Conservation (phyloP, 1,140 invertebrate genomes). For the Rhysida immarginata region DNA sequence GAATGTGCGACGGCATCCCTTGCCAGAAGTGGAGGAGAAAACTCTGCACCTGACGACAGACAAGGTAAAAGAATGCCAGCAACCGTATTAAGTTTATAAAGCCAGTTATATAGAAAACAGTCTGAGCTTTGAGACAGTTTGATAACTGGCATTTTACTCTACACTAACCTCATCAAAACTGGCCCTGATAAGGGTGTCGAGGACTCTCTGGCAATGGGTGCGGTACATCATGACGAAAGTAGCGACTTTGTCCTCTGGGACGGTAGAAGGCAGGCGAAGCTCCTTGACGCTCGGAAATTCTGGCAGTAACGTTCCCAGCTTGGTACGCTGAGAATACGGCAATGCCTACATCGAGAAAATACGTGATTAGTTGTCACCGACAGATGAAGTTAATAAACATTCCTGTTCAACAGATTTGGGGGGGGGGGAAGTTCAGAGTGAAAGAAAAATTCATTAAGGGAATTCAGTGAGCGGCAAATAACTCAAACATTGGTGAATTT, state of each 20-base stretch:
- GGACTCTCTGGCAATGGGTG: slow-evolving; percentile 37
- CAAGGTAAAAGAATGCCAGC: neutral
- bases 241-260: slow-evolving; percentile 31
- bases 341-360: slow-evolving; percentile 8
- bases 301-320: slow-evolving; percentile 33
- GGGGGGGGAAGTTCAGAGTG: no score
- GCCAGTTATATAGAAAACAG: no score
- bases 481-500: no score
- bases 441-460: no score
- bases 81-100: no score
- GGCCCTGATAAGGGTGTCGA: slow-evolving; percentile 36
- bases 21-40: slow-evolving; percentile 41
- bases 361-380: no score
- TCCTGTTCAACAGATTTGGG: neutral
- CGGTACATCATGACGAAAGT: slow-evolving; percentile 41
- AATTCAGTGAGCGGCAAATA: no score
- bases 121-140: no score
- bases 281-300: slow-evolving; percentile 36
- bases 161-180: slow-evolving; percentile 37
- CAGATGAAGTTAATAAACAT: neutral
- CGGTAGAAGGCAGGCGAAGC: slow-evolving; percentile 29
- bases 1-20: slow-evolving; percentile 37
- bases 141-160: no score
- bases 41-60: slow-evolving; percentile 33
- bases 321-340: slow-evolving; percentile 28